Evolutionary conservation across 2,113 vertebrate species (phyloP).

Genomic region (Ginglymostoma cirratum): DNA sequence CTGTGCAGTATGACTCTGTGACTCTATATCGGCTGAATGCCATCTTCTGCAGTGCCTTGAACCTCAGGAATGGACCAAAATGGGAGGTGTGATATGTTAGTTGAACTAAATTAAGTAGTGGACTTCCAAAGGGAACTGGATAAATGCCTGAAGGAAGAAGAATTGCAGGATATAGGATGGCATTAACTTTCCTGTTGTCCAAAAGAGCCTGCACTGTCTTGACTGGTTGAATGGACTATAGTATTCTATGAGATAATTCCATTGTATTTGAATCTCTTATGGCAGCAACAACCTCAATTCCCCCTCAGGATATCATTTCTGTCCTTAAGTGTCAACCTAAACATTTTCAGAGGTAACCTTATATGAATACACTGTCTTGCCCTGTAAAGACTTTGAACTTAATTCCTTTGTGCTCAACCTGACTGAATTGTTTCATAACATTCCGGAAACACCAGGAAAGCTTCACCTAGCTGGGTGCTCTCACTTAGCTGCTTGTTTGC

Average conservation of each 20-base stretch:
- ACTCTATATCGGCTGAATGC: neutral
- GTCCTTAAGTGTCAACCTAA: neutral
- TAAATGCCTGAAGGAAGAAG: neutral
- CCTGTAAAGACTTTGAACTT: neutral
- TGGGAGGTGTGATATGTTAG: neutral
- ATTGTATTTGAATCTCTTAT: neutral
- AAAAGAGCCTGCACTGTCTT: neutral
- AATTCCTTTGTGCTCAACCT: neutral
- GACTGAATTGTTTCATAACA: neutral
- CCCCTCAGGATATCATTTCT: neutral
- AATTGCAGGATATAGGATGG: neutral
- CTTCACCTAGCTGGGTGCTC: neutral
- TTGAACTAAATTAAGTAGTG: neutral
- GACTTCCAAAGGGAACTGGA: neutral
- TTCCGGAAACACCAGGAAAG: neutral
- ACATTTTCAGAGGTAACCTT: neutral
- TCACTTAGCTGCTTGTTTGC: neutral
- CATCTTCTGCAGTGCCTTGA: neutral
- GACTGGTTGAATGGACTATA: neutral
- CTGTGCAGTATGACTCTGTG: neutral
- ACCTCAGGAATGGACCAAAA: neutral
- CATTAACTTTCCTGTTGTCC: neutral
- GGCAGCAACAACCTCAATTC: neutral
- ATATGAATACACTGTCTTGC: neutral
- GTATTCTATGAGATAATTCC: neutral